phyloP scores from a whole-genome alignment of 1,140 invertebrate genomes.

The Cataglyphis hispanica region DNA sequence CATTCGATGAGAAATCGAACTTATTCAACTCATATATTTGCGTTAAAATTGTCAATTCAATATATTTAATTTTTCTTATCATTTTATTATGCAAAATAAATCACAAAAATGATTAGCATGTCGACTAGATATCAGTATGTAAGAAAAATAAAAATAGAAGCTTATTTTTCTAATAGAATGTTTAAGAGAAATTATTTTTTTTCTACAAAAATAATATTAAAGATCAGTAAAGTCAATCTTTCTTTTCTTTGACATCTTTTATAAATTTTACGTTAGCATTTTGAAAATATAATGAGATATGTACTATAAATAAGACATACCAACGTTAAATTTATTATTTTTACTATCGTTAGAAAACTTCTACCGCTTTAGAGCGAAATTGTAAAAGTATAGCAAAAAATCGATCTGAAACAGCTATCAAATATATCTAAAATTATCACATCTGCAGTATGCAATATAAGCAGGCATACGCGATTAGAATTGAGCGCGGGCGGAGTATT shows the following conservation, averaged over 20 bases:
- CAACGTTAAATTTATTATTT: neutral
- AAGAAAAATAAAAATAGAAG: neutral
- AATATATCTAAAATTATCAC: constrained; percentile 73
- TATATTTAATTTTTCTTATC: neutral
- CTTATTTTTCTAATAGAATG: neutral
- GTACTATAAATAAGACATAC: neutral
- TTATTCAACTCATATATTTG: neutral
- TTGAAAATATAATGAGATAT: no score
- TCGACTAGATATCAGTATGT: neutral
- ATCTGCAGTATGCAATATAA: constrained; percentile 64
- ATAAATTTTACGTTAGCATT: no score
- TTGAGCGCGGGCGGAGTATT: constrained; percentile 76
- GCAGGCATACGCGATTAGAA: constrained; percentile 73
- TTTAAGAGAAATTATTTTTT: neutral
- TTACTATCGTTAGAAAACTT: neutral
- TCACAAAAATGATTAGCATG: no score
- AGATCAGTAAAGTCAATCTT: neutral
- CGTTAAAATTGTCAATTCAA: neutral
- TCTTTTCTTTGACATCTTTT: neutral
- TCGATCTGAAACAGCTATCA: constrained; percentile 40
- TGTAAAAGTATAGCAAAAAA: neutral
- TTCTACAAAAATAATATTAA: neutral
- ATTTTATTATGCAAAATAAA: no score
- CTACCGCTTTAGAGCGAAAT: neutral
- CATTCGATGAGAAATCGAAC: neutral